A percentile compares a stretch with the other conserved stretches of the same genome.
Conservation (phyloP, 2,113 vertebrate species). For the Nannospalax galili region DNA sequence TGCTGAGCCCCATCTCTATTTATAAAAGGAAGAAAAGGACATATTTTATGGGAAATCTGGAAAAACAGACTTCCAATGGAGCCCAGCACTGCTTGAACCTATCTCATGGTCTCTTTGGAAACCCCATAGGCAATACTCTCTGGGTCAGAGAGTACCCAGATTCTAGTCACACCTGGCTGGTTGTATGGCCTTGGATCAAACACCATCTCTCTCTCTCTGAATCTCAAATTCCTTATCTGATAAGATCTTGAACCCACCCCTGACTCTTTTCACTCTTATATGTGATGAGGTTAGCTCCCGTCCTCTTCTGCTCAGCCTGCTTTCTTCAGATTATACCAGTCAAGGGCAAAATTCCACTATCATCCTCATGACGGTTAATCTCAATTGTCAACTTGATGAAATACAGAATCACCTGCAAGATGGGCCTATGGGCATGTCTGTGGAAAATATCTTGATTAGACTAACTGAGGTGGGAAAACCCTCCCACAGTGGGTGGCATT, state of each 20-base stretch:
- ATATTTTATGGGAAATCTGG: neutral
- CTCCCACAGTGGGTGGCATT: neutral
- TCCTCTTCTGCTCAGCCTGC: neutral
- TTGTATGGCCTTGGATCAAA: neutral
- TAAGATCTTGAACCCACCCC: neutral
- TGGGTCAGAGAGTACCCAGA: neutral
- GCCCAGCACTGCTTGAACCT: fast-evolving
- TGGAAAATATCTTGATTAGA: neutral
- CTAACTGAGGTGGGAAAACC: neutral
- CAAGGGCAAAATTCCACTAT: neutral
- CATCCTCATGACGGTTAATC: neutral
- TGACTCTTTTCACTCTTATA: neutral
- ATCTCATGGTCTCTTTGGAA: neutral
- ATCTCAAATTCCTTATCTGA: neutral
- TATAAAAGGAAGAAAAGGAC: neutral
- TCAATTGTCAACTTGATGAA: neutral
- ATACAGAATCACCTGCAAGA: too few relatives aligned
- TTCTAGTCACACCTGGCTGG: neutral
- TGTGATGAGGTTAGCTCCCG: neutral
- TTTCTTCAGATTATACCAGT: neutral
- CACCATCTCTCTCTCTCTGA: neutral
- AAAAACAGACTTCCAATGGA: neutral
- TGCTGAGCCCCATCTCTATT: neutral
- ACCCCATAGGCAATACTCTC: neutral
- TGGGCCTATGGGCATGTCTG: neutral